Conservation (phyloP, 2,888 invertebrate species). For the Oscheius sp. region DNA sequence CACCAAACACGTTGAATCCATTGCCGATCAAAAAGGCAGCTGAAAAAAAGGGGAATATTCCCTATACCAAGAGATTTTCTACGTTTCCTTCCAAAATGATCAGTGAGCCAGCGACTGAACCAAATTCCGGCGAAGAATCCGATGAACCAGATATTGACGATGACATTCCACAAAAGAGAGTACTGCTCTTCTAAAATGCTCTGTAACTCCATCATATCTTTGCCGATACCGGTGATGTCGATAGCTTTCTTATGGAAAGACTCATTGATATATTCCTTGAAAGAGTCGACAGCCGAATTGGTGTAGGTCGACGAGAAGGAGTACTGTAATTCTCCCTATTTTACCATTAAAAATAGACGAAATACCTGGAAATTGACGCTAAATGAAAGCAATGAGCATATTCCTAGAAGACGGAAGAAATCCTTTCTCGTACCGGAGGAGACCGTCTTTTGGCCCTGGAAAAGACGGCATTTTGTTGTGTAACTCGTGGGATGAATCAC, state of each 20-base stretch:
- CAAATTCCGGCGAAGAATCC: conserved; percentile 37
- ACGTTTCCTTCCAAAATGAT: conserved; percentile 37
- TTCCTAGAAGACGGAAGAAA: conserved; percentile 31
- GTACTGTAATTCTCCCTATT: too few species aligned
- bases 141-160: conserved; percentile 37
- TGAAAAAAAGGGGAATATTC: conserved; percentile 5
- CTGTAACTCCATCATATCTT: background rate
- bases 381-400: conserved; percentile 33
- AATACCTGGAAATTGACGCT: conserved; percentile 35
- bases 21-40: conserved; percentile 35
- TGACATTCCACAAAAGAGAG: conserved; percentile 30
- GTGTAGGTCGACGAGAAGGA: conserved; percentile 37
- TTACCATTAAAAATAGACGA: background rate
- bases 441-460: conserved; percentile 14
- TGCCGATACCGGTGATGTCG: conserved; percentile 18
- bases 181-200: conserved; percentile 7
- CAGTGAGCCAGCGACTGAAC: conserved; percentile 35
- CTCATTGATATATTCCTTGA: conserved; percentile 34
- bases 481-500: too few species aligned
- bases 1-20: conserved; percentile 36
- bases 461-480: background rate
- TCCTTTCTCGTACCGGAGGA: conserved; percentile 10
- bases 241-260: conserved; percentile 17
- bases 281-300: conserved; percentile 34
- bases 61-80: background rate